Conservation (phyloP, 2,113 vertebrate species). For the Mixornis gularis region DNA sequence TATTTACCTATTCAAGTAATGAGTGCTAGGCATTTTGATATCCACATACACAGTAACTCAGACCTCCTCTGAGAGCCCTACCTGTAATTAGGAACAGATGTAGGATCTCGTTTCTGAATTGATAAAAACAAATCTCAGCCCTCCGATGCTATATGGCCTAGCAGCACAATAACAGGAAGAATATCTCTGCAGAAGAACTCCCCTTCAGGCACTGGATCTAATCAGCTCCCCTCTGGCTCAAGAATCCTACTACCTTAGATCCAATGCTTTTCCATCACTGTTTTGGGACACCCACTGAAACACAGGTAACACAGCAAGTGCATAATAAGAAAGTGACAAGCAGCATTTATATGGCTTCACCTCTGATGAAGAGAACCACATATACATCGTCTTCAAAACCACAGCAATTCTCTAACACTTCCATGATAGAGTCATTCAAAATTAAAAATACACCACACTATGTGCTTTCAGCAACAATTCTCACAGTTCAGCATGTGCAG, state of each 20-base stretch:
- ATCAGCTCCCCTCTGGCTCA: neutral
- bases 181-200: neutral
- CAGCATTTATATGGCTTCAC: neutral
- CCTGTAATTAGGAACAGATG: slow-evolving; percentile 65
- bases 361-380: neutral
- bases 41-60: slow-evolving; percentile 28
- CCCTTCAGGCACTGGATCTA: neutral
- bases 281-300: neutral
- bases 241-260: neutral
- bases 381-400: neutral
- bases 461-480: neutral
- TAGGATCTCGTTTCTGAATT: slow-evolving; percentile 56
- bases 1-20: slow-evolving; percentile 61
- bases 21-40: slow-evolving; percentile 52
- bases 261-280: neutral
- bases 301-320: neutral
- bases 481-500: neutral
- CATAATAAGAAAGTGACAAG: neutral
- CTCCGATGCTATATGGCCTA: neutral
- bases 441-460: neutral
- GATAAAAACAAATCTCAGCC: slow-evolving; percentile 56
- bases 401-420: neutral
- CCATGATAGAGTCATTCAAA: neutral
- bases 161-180: neutral
- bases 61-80: slow-evolving; percentile 48